These are phyloP conservation scores for Musca domestica DNA, from an alignment of 1,140 invertebrate species.

Conservation along the genomic window DNA sequence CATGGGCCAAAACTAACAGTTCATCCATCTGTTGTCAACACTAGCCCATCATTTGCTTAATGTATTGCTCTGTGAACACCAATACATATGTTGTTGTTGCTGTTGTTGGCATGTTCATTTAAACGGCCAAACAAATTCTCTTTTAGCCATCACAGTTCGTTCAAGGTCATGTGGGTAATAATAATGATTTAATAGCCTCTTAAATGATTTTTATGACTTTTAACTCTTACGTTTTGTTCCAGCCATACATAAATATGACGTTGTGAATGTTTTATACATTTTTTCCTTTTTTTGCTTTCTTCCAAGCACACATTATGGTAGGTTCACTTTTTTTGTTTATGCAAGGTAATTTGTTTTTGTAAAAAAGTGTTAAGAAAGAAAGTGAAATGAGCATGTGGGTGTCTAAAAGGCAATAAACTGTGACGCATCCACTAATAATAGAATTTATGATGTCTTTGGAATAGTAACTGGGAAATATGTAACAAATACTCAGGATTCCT, in stretches of 20 bases:
- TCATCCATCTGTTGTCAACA: too few relatives aligned
- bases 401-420: not conserved
- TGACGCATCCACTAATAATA: too few relatives aligned
- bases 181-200: slow-evolving; percentile 52
- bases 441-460: too few relatives aligned
- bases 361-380: slow-evolving; percentile 9
- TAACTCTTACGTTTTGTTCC: slow-evolving; percentile 26
- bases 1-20: too few relatives aligned
- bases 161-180: slow-evolving; percentile 48
- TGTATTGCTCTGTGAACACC: too few relatives aligned
- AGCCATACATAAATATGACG: too few relatives aligned
- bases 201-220: slow-evolving; percentile 50
- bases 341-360: slow-evolving; percentile 7
- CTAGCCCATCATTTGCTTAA: too few relatives aligned
- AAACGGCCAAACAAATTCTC: not conserved
- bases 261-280: not conserved
- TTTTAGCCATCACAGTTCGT: not conserved
- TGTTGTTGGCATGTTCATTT: not conserved
- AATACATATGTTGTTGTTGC: too few relatives aligned
- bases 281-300: not conserved
- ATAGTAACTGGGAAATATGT: too few relatives aligned
- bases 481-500: too few relatives aligned
- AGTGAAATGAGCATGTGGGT: slow-evolving; percentile 7
- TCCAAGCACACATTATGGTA: too few relatives aligned
- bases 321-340: not conserved